phyloP scores from a whole-genome alignment of 1,140 invertebrate species.

The Drosophila seguyi region DNA sequence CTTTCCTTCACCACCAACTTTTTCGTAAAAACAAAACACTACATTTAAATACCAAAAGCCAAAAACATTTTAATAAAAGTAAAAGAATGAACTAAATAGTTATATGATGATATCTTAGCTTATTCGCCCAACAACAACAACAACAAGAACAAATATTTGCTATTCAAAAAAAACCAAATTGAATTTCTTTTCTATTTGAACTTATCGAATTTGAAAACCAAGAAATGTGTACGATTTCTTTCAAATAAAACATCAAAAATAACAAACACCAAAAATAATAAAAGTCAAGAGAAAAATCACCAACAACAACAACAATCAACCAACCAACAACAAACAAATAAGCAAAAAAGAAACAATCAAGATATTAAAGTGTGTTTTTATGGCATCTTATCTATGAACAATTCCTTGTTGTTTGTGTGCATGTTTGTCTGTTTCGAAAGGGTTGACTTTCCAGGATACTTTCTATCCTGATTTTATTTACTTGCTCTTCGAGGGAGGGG shows the following conservation, averaged over 20 bases:
- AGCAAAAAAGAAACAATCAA: slow-evolving; percentile 39
- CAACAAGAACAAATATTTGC: slow-evolving; percentile 30
- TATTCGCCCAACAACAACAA: slow-evolving; percentile 61
- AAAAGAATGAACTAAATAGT: slow-evolving; percentile 85
- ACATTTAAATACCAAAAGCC: slow-evolving; percentile 82
- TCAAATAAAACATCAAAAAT: slow-evolving; percentile 77
- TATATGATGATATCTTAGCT: slow-evolving; percentile 85
- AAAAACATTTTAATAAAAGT: slow-evolving; percentile 82
- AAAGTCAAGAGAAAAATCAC: slow-evolving; percentile 39
- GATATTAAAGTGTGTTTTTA: slow-evolving; percentile 73
- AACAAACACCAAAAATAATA: slow-evolving; percentile 61
- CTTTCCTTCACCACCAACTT: slow-evolving; percentile 58
- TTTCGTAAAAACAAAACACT: slow-evolving; percentile 76
- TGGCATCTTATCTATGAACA: slow-evolving; percentile 72
- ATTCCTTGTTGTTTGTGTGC: slow-evolving; percentile 65
- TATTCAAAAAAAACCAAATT: slow-evolving; percentile 43
- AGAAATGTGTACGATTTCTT: slow-evolving; percentile 80
- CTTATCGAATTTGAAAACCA: slow-evolving; percentile 34
- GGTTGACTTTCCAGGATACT: slow-evolving; percentile 4
- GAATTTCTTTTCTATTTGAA: slow-evolving; percentile 70
- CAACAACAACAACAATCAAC: slow-evolving; percentile 15
- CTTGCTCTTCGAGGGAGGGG: not conserved
- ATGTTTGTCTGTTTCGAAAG: slow-evolving; percentile 46
- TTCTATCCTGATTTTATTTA: not conserved
- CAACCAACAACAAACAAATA: slow-evolving; percentile 13